A percentile compares a stretch with the other conserved stretches of the same genome.
phyloP scores from a whole-genome alignment of 2,113 vertebrate genomes.

The Alligator mississippiensis region DNA sequence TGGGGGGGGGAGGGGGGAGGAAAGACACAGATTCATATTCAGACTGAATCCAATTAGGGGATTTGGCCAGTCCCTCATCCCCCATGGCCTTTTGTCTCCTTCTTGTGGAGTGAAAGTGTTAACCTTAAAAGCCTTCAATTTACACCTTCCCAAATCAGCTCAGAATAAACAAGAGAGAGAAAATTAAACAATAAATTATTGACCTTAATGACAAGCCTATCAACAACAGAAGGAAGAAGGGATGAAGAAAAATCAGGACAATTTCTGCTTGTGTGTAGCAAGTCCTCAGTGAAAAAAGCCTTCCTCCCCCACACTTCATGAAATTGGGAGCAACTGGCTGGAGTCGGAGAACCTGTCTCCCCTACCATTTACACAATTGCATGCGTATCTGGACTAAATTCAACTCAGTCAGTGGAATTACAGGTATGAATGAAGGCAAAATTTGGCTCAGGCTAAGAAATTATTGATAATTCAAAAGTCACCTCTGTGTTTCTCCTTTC shows the following conservation, averaged over 20 bases:
- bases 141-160: not conserved
- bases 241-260: not conserved
- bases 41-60: not conserved
- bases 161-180: not conserved
- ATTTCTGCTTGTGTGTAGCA: not conserved
- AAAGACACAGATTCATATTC: not conserved
- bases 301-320: not conserved
- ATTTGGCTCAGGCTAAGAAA: not conserved
- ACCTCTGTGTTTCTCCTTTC: not conserved
- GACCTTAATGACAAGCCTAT: not conserved
- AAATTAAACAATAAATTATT: not conserved
- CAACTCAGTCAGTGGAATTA: not conserved
- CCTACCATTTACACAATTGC: not conserved
- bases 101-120: not conserved
- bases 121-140: conserved; percentile 6
- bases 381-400: not conserved
- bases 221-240: conserved; percentile 13
- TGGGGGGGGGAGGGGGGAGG: not conserved
- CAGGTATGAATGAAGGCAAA: not conserved
- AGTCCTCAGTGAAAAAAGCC: not conserved
- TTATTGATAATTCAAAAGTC: not conserved
- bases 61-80: not conserved
- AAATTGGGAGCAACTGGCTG: not conserved
- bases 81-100: conserved; percentile 1
- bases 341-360: not conserved